A percentile compares a stretch with the other conserved stretches of the same genome.
Conservation (phyloP, 2,888 invertebrate species). For the Nasonovia ribisnigri region DNA sequence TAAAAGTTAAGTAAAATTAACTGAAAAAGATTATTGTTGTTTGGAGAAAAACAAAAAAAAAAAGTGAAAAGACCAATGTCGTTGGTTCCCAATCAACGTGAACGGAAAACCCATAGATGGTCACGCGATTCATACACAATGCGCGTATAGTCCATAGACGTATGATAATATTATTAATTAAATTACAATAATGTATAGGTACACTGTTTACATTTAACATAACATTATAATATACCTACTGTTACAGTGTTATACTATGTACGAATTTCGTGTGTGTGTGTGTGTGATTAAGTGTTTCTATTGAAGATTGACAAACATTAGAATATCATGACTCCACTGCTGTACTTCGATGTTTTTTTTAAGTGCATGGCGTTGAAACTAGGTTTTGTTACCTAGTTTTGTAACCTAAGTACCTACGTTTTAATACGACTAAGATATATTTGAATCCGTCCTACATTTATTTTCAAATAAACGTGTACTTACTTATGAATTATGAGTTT, state of each 20-base stretch:
- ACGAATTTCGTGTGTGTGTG: background rate
- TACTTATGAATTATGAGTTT: background rate
- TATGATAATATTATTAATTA: conserved; percentile 19
- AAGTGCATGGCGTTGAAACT: background rate
- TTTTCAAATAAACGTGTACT: background rate
- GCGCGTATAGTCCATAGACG: background rate
- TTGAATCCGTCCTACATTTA: background rate
- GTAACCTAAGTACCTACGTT: background rate
- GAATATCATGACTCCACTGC: background rate
- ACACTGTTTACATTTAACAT: background rate
- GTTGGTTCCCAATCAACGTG: conserved; percentile 23
- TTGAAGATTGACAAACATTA: background rate
- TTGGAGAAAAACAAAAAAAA: background rate
- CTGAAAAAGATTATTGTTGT: background rate
- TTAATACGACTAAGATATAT: background rate
- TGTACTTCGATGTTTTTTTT: background rate
- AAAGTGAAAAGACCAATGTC: conserved; percentile 40
- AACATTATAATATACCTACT: background rate
- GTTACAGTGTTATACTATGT: background rate
- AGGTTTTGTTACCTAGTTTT: background rate
- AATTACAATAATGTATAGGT: background rate
- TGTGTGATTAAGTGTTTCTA: background rate
- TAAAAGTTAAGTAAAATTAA: background rate
- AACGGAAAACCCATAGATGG: conserved; percentile 25
- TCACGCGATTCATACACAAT: conserved; percentile 11